These are phyloP conservation scores for Gobiocypris rarus DNA, from an alignment of 2,113 vertebrate genomes.

Conservation along the genomic window DNA sequence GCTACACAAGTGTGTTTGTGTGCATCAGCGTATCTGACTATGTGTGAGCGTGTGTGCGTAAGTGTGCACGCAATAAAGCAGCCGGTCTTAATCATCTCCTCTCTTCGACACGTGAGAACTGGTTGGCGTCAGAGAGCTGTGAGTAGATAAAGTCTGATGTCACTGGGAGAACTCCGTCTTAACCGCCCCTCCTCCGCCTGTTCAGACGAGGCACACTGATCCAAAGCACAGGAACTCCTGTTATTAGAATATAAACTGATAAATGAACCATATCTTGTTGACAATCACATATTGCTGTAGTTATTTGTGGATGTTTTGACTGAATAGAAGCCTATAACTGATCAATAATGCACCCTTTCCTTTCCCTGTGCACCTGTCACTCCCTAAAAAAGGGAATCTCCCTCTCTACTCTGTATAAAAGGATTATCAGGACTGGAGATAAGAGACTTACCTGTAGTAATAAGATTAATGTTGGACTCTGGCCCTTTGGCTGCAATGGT, in stretches of 20 bases:
- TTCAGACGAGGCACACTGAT: background rate
- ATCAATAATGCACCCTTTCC: background rate
- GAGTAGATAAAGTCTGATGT: conserved; percentile 54
- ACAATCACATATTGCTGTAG: background rate
- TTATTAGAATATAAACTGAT: background rate
- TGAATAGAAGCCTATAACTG: background rate
- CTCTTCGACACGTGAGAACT: conserved; percentile 45
- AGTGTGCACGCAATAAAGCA: conserved; percentile 48
- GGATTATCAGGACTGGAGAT: conserved; percentile 3
- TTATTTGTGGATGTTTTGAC: background rate
- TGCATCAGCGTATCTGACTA: conserved; percentile 26
- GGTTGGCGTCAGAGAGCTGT: conserved; percentile 48
- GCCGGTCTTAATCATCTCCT: conserved; percentile 51
- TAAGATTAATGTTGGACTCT: conserved; percentile 31
- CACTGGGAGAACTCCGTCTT: conserved; percentile 32
- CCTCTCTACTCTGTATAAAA: conserved; percentile 13
- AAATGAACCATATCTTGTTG: background rate
- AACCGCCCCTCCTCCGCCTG: conserved; percentile 6
- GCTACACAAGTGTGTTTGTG: conserved; percentile 7
- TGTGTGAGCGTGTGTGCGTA: conserved; percentile 25
- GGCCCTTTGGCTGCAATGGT: background rate
- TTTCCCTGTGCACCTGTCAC: background rate
- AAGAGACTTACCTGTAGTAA: conserved; percentile 23
- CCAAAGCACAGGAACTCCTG: background rate
- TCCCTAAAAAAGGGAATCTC: background rate